These are phyloP conservation scores for Aleadryas rufinucha DNA, from an alignment of 2,113 vertebrate species.

Conservation along the genomic window DNA sequence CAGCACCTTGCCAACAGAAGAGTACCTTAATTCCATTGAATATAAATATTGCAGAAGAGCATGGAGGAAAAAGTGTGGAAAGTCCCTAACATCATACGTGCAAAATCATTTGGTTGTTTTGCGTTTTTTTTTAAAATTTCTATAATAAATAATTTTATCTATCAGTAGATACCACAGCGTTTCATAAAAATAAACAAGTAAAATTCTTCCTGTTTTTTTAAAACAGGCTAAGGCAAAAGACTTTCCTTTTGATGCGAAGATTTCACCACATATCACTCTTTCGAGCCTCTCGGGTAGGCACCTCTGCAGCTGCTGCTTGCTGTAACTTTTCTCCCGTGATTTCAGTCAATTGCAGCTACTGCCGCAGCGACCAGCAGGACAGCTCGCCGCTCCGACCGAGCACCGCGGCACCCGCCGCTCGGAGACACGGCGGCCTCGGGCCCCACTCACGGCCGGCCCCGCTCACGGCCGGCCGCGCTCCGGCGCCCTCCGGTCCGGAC, in stretches of 20 bases:
- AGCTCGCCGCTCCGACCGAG: not conserved
- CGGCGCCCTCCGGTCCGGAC: too few species aligned
- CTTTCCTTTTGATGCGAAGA: not conserved
- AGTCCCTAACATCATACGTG: not conserved
- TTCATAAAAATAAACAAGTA: not conserved
- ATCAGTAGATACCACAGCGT: too few species aligned
- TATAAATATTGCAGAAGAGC: not conserved
- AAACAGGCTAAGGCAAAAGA: not conserved
- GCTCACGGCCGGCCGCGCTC: not conserved
- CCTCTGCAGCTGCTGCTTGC: not conserved
- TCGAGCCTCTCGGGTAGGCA: not conserved
- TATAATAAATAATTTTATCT: not conserved
- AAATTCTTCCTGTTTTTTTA: not conserved
- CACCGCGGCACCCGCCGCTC: not conserved
- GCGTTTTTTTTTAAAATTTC: not conserved
- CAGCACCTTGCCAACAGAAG: not conserved
- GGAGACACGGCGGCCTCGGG: fast-evolving
- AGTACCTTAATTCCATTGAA: not conserved
- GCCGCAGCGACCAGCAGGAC: too few species aligned
- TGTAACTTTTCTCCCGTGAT: not conserved
- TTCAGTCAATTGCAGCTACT: not conserved
- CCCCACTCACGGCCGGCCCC: not conserved
- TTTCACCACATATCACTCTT: not conserved
- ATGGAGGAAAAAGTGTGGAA: not conserved
- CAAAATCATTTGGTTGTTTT: too few species aligned